phyloP scores from a whole-genome alignment of 2,888 invertebrate species.

The Eubasilissa splendida region DNA sequence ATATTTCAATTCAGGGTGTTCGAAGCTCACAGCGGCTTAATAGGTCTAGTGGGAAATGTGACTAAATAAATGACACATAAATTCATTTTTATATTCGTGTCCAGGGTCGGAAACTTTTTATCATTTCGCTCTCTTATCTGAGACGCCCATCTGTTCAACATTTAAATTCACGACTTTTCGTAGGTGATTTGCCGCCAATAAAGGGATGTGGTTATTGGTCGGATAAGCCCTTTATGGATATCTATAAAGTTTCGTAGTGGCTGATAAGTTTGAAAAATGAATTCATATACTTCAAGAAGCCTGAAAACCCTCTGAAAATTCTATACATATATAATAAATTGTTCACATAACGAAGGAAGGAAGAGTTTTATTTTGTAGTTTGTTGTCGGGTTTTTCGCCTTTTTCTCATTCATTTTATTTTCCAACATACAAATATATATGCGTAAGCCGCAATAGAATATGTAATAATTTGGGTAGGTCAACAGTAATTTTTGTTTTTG shows the following conservation, averaged over 20 bases:
- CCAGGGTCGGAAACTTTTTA: not conserved
- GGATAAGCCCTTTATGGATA: slow-evolving; percentile 38
- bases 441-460: too few species aligned
- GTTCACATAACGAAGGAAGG: not conserved
- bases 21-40: too few species aligned
- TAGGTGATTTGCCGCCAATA: slow-evolving; percentile 30
- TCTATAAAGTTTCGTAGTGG: slow-evolving; percentile 33
- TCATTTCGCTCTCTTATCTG: slow-evolving; percentile 24
- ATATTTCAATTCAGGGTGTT: too few species aligned
- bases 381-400: not conserved
- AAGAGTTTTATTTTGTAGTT: slow-evolving; percentile 1
- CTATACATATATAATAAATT: slow-evolving; percentile 33
- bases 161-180: slow-evolving; percentile 33
- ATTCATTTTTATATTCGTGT: not conserved
- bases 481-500: too few species aligned
- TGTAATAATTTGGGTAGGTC: too few species aligned
- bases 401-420: too few species aligned
- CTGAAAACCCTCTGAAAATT: not conserved
- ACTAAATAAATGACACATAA: too few species aligned
- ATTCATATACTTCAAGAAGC: slow-evolving; percentile 11
- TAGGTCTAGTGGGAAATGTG: too few species aligned
- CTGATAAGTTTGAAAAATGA: slow-evolving; percentile 30
- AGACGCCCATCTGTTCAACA: slow-evolving; percentile 13
- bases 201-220: slow-evolving; percentile 16
- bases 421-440: too few species aligned